A percentile compares a stretch with the other conserved stretches of the same genome.
These are phyloP conservation scores for Hypomecis atomaria DNA, from an alignment of 2,888 invertebrate genomes.

Conservation along the genomic window DNA sequence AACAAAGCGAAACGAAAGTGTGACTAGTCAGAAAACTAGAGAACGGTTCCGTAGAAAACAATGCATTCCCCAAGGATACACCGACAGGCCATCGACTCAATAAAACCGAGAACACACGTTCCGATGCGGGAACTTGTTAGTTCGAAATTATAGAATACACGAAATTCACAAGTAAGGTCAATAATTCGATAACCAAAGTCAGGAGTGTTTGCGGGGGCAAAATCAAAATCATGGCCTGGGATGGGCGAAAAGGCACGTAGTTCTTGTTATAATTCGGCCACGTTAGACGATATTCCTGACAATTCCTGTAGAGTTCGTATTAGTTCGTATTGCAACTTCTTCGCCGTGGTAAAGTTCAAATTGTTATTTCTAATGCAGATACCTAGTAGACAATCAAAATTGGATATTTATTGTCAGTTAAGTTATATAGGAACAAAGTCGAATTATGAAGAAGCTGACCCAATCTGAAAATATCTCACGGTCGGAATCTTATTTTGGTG, in stretches of 20 bases:
- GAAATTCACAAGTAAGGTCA: constrained; percentile 8
- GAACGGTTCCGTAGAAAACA: constrained; percentile 39
- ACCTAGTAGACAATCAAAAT: too few relatives aligned
- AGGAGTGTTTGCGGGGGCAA: neutral
- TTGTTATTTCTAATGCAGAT: too few relatives aligned
- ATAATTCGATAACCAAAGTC: constrained; percentile 9
- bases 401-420: too few relatives aligned
- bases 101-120: constrained; percentile 39
- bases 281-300: too few relatives aligned
- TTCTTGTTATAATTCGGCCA: neutral
- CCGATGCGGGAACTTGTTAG: constrained; percentile 43
- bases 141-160: constrained; percentile 30
- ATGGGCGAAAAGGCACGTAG: constrained; percentile 1
- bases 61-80: constrained; percentile 53
- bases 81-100: constrained; percentile 43
- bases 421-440: too few relatives aligned
- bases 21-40: constrained; percentile 25
- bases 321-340: too few relatives aligned
- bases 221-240: neutral
- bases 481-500: too few relatives aligned
- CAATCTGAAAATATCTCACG: too few relatives aligned
- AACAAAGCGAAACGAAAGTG: constrained; percentile 15
- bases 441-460: too few relatives aligned
- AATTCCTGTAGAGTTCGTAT: too few relatives aligned
- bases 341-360: too few relatives aligned